Conservation (phyloP, 64 coral and sea anemone species). For the Montipora foliosa region DNA sequence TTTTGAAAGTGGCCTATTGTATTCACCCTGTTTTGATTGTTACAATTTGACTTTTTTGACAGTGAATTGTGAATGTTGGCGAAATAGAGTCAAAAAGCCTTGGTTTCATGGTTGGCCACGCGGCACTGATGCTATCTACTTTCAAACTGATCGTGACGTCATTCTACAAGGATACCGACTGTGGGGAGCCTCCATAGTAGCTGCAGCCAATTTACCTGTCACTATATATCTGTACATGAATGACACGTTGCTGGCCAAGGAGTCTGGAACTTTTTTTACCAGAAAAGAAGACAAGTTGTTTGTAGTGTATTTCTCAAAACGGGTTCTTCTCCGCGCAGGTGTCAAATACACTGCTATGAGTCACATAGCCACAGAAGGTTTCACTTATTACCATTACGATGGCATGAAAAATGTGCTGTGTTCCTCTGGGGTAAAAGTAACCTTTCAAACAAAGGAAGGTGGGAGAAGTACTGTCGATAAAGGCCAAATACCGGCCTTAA, state of each 20-base stretch:
- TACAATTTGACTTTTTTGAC: background rate
- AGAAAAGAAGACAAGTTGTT: constrained; percentile 14
- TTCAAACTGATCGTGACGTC: constrained; percentile 35
- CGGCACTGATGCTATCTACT: background rate
- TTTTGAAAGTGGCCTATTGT: no score
- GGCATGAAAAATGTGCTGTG: background rate
- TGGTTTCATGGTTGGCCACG: background rate
- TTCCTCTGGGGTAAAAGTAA: constrained; percentile 10
- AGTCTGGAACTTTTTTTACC: constrained; percentile 10
- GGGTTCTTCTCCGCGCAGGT: constrained; percentile 7
- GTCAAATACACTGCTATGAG: constrained; percentile 29
- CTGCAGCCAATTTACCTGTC: background rate
- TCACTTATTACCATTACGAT: background rate
- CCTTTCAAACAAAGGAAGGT: background rate
- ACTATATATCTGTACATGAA: constrained; percentile 21
- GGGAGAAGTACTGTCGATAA: background rate
- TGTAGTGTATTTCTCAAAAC: constrained; percentile 29
- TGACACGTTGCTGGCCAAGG: constrained; percentile 26
- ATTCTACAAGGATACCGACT: constrained; percentile 24
- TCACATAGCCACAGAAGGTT: background rate
- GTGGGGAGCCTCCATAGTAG: background rate
- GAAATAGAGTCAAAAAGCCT: background rate
- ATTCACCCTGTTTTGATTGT: background rate
- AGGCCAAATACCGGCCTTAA: constrained; percentile 39
- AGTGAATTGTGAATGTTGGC: constrained; percentile 54